phyloP scores from a whole-genome alignment of 2,113 vertebrate species.

The Brienomyrus brachyistius region DNA sequence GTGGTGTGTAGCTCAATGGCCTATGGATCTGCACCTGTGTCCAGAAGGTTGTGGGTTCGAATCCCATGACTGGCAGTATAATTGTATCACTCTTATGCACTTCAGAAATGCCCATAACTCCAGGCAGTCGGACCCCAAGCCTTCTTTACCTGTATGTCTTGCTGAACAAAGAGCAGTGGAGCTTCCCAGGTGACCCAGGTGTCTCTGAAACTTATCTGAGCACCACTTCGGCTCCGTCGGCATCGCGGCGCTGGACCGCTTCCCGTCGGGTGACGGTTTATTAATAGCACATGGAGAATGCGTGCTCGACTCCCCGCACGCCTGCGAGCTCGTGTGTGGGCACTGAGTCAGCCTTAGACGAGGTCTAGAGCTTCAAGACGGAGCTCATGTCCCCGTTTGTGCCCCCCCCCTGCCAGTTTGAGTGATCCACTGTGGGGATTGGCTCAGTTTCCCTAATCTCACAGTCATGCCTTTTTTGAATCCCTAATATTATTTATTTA shows the following conservation, averaged over 20 bases:
- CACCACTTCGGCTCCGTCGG: not conserved
- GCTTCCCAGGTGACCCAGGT: not conserved
- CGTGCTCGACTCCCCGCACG: not conserved
- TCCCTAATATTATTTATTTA: conserved; percentile 46
- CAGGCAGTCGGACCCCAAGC: not conserved
- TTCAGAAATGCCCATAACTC: not conserved
- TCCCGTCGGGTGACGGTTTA: not conserved
- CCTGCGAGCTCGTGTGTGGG: not conserved
- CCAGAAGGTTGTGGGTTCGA: not conserved
- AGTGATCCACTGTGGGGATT: not conserved
- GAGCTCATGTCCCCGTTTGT: not conserved
- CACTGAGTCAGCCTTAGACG: not conserved
- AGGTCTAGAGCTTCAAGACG: not conserved
- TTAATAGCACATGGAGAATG: not conserved
- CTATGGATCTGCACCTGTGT: not conserved
- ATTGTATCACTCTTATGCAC: not conserved
- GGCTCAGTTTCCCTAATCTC: not conserved
- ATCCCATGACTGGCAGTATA: not conserved
- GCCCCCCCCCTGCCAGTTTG: not conserved
- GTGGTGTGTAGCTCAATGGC: not conserved
- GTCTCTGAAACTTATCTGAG: not conserved
- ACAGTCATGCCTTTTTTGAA: not conserved
- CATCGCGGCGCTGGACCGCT: not conserved
- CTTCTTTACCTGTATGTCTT: not conserved
- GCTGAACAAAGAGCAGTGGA: not conserved